These are phyloP conservation scores for Phyllotreta cruciferae DNA, from an alignment of 2,888 invertebrate species.

Conservation along the genomic window DNA sequence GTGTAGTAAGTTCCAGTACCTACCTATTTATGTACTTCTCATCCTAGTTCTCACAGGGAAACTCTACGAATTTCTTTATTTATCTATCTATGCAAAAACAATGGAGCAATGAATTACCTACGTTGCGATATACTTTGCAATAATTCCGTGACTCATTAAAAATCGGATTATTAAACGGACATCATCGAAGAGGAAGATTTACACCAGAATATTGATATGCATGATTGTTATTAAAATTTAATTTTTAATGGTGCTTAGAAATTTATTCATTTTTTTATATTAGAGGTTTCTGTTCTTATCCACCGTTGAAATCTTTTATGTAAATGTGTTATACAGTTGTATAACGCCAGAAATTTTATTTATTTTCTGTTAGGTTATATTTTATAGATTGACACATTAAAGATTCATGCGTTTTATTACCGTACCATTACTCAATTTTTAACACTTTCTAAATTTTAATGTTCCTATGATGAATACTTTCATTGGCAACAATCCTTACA, in stretches of 20 bases:
- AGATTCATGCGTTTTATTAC: no score
- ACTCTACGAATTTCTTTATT: slow-evolving; percentile 11
- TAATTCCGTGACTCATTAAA: slow-evolving; percentile 35
- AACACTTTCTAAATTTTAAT: no score
- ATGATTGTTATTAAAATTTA: background rate
- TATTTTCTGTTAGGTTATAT: no score
- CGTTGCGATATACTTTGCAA: slow-evolving; percentile 32
- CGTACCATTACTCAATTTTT: no score
- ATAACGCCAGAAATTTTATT: no score
- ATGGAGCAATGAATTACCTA: slow-evolving; percentile 29
- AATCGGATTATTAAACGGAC: slow-evolving; percentile 16
- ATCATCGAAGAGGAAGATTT: slow-evolving; percentile 6
- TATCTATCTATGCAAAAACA: slow-evolving; percentile 33
- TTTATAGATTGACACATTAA: no score
- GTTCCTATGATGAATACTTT: no score
- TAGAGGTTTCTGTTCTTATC: no score
- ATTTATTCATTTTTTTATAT: no score
- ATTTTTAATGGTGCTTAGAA: background rate
- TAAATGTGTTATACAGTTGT: no score
- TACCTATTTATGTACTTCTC: slow-evolving; percentile 10
- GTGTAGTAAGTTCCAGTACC: background rate
- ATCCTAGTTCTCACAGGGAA: slow-evolving; percentile 26
- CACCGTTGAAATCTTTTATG: no score
- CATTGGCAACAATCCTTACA: no score
- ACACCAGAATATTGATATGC: background rate